phyloP scores from a whole-genome alignment of 2,113 vertebrate genomes.

The Callocephalon fimbriatum region DNA sequence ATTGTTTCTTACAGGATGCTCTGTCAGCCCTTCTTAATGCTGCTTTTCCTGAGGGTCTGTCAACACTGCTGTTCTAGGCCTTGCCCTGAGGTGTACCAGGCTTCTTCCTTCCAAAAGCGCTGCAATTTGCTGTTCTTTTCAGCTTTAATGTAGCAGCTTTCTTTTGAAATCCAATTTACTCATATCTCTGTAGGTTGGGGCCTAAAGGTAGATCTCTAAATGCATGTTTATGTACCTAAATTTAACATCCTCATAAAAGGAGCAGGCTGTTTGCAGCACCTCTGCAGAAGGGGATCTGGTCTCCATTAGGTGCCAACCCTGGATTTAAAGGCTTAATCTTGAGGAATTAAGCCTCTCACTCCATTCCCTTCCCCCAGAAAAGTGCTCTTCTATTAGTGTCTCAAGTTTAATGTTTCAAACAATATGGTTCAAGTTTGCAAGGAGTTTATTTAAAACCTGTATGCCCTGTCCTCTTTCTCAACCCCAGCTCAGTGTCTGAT shows the following conservation, averaged over 20 bases:
- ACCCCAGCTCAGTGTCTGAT: neutral
- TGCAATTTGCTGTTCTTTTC: neutral
- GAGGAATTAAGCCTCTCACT: neutral
- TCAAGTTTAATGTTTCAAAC: neutral
- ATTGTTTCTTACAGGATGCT: neutral
- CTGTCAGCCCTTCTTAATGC: neutral
- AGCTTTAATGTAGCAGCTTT: neutral
- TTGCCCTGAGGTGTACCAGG: neutral
- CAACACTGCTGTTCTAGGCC: neutral
- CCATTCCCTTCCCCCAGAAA: neutral
- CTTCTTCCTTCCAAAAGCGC: neutral
- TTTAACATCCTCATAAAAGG: neutral
- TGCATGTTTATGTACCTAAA: neutral
- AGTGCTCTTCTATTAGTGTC: accelerated
- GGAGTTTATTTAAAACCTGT: neutral
- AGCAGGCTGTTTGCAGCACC: neutral
- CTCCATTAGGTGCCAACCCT: accelerated
- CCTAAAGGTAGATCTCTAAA: neutral
- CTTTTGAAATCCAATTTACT: neutral
- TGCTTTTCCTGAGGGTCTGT: neutral
- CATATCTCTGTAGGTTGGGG: neutral
- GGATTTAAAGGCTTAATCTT: neutral
- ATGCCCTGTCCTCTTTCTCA: neutral
- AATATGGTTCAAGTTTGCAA: neutral
- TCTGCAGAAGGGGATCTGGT: neutral